Conservation (phyloP, 2,888 invertebrate species). For the Agelastica alni region DNA sequence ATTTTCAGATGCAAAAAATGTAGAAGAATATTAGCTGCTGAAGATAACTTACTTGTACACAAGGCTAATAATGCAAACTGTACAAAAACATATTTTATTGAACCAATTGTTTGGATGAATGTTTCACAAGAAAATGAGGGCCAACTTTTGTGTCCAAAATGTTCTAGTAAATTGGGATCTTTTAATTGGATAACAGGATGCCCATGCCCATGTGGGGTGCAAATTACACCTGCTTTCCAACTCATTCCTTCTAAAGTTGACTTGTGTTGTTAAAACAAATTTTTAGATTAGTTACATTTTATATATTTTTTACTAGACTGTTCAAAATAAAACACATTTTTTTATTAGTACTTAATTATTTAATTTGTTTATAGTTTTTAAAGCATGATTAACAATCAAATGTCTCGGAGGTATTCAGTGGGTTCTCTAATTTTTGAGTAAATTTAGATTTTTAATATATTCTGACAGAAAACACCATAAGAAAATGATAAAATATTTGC, state of each 20-base stretch:
- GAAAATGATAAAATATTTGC: no score
- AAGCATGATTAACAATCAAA: no score
- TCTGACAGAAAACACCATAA: no score
- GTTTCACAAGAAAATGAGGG: conserved; percentile 68
- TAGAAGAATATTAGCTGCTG: conserved; percentile 76
- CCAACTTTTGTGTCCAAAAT: conserved; percentile 85
- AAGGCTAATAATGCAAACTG: conserved; percentile 62
- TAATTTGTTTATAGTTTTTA: no score
- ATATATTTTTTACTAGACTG: no score
- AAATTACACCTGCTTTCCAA: conserved; percentile 90
- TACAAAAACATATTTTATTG: conserved; percentile 79
- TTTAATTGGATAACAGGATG: conserved; percentile 92
- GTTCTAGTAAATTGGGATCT: conserved; percentile 81
- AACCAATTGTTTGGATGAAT: conserved; percentile 90
- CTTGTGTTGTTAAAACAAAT: no score
- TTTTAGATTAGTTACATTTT: no score
- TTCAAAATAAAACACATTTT: no score
- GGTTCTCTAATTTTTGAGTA: no score
- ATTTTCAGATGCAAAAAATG: conserved; percentile 85
- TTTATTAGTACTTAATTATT: no score
- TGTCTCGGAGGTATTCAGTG: no score
- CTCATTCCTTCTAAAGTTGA: conserved; percentile 89
- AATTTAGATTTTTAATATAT: no score
- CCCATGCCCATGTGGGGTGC: conserved; percentile 87
- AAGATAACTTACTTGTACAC: conserved; percentile 79